Conservation (phyloP, 2,113 vertebrate species). For the Willisornis vidua region DNA sequence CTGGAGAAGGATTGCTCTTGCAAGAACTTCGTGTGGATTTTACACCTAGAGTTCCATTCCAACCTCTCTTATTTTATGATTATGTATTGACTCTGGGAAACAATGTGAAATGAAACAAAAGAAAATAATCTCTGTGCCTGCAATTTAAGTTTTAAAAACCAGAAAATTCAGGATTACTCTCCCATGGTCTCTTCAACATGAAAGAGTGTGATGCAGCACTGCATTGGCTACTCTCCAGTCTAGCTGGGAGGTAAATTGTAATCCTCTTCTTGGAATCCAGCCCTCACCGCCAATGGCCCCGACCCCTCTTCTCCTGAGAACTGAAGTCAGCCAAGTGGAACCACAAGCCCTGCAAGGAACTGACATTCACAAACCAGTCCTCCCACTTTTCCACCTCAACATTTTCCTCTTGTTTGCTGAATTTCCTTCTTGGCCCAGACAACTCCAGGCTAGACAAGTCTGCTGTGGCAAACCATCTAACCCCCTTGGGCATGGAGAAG, state of each 20-base stretch:
- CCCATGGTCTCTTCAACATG: conserved; percentile 9
- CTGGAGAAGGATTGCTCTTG: neutral
- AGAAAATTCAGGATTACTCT: conserved; percentile 19
- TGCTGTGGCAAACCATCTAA: conserved; percentile 31
- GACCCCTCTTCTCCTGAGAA: neutral
- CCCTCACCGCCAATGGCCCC: neutral
- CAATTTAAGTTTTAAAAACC: conserved; percentile 1
- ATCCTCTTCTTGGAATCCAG: conserved; percentile 32
- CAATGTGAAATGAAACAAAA: neutral
- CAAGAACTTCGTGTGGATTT: neutral
- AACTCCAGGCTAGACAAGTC: conserved; percentile 11
- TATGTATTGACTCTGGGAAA: conserved; percentile 21
- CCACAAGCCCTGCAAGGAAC: conserved; percentile 16
- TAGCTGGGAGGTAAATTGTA: conserved; percentile 54
- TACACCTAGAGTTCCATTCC: neutral
- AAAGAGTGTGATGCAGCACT: conserved; percentile 9
- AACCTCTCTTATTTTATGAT: neutral
- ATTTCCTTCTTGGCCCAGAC: conserved; percentile 10
- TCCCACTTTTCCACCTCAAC: neutral
- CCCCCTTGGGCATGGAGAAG: neutral
- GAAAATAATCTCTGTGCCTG: neutral
- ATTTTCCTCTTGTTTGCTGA: neutral
- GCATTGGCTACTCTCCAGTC: conserved; percentile 36
- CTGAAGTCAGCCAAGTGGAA: conserved; percentile 47
- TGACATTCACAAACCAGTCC: neutral